These are phyloP conservation scores for Gymnobelideus leadbeateri DNA, from an alignment of 2,113 vertebrate species.

Conservation along the genomic window DNA sequence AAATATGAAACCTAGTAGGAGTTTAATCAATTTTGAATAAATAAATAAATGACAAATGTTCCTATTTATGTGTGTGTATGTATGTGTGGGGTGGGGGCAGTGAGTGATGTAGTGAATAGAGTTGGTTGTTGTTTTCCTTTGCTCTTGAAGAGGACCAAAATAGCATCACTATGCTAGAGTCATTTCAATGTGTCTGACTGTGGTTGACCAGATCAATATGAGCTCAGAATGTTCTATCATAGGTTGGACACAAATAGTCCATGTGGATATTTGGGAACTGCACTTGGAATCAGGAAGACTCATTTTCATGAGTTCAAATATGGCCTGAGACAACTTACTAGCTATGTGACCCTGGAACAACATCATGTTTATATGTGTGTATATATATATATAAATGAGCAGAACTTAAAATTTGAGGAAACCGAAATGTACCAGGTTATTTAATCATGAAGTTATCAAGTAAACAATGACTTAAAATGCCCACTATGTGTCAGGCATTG, in stretches of 20 bases:
- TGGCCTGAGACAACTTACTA: too few relatives aligned
- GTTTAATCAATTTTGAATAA: neutral
- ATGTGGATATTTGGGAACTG: too few relatives aligned
- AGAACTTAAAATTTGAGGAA: neutral
- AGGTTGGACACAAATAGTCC: too few relatives aligned
- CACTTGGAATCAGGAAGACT: too few relatives aligned
- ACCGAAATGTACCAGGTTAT: neutral
- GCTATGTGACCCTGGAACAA: neutral
- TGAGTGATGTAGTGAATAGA: too few relatives aligned
- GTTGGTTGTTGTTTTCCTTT: too few relatives aligned
- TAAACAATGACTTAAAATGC: neutral
- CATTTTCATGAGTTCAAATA: too few relatives aligned
- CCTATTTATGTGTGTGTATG: neutral
- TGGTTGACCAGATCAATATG: too few relatives aligned
- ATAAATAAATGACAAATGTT: neutral
- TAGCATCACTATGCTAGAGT: too few relatives aligned
- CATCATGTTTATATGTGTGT: neutral
- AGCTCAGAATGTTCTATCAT: too few relatives aligned
- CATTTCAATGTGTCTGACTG: too few relatives aligned
- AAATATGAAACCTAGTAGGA: neutral
- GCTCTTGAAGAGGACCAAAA: too few relatives aligned
- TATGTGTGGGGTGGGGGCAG: neutral
- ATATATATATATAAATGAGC: neutral
- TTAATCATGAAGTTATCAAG: neutral
- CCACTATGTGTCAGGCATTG: neutral